Conservation (phyloP, 2,888 invertebrate genomes). For the Eutolmus rufibarbis region DNA sequence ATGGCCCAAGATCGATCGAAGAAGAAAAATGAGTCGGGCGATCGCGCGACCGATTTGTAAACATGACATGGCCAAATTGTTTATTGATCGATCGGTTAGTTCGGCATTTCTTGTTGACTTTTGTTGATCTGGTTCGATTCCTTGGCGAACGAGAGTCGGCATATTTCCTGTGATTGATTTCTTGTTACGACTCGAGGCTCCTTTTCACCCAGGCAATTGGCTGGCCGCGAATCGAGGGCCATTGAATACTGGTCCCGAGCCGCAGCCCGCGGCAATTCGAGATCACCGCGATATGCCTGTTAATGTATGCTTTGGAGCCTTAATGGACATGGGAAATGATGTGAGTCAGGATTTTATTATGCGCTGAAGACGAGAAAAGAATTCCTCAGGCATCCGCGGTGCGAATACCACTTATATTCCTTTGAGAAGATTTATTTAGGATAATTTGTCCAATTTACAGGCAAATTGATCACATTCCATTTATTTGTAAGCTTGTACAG, state of each 20-base stretch:
- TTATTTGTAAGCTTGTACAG: not conserved
- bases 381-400: not conserved
- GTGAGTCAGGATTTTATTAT: slow-evolving; percentile 12
- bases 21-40: slow-evolving; percentile 22
- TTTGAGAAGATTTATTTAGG: not conserved
- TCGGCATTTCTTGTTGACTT: slow-evolving; percentile 48
- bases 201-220: slow-evolving; percentile 15
- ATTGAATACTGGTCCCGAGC: not conserved
- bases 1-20: slow-evolving; percentile 15
- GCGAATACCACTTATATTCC: not conserved
- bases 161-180: slow-evolving; percentile 37
- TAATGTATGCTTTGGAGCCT: slow-evolving; percentile 1
- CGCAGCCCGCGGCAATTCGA: not conserved
- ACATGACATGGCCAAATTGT: slow-evolving; percentile 41
- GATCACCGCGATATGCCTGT: not conserved
- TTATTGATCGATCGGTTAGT: slow-evolving; percentile 48
- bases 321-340: slow-evolving; percentile 36
- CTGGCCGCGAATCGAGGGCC: not conserved
- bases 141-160: slow-evolving; percentile 18
- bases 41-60: slow-evolving; percentile 40
- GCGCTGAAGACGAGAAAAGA: not conserved
- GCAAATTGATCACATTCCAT: not conserved
- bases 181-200: slow-evolving; percentile 20
- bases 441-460: not conserved
- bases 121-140: slow-evolving; percentile 40